phyloP scores from a whole-genome alignment of 2,797 vertebrate species.

The Holocentrus rufus region DNA sequence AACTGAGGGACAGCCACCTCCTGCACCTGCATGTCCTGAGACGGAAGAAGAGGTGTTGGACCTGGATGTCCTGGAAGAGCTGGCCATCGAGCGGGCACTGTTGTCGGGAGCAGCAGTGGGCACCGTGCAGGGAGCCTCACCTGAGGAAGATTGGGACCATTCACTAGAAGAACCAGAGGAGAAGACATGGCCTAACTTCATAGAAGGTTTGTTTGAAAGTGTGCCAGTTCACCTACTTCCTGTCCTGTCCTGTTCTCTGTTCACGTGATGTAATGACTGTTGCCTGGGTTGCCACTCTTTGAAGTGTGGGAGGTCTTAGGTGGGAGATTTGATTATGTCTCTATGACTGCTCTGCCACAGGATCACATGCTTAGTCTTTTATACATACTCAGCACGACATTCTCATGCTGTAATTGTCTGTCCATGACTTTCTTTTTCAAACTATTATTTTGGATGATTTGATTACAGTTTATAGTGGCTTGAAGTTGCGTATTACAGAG shows the following conservation, averaged over 20 bases:
- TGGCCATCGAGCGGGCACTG: slow-evolving; percentile 76
- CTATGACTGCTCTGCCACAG: slow-evolving; percentile 18
- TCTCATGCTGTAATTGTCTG: slow-evolving; percentile 25
- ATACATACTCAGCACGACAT: not conserved
- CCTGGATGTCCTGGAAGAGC: slow-evolving; percentile 80
- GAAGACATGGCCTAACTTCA: slow-evolving; percentile 82
- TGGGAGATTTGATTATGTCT: slow-evolving; percentile 34
- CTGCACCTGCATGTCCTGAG: slow-evolving; percentile 57
- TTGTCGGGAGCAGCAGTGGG: slow-evolving; percentile 29
- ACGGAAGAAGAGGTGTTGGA: slow-evolving; percentile 77
- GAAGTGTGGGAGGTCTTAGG: slow-evolving; percentile 71
- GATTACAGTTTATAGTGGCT: slow-evolving; percentile 52
- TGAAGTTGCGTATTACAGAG: slow-evolving; percentile 33
- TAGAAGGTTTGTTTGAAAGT: slow-evolving; percentile 79
- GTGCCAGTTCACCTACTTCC: slow-evolving; percentile 57
- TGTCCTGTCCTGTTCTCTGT: slow-evolving; percentile 37
- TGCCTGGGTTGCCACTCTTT: slow-evolving; percentile 60
- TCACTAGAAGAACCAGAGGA: slow-evolving; percentile 80
- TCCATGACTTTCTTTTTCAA: slow-evolving; percentile 14
- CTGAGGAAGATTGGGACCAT: slow-evolving; percentile 80
- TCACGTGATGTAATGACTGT: slow-evolving; percentile 61
- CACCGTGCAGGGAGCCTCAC: slow-evolving; percentile 53
- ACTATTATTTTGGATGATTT: slow-evolving; percentile 54
- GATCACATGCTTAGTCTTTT: slow-evolving; percentile 28
- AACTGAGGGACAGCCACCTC: slow-evolving; percentile 60